Conservation (phyloP, 2,888 invertebrate genomes). For the Idaea aversata region DNA sequence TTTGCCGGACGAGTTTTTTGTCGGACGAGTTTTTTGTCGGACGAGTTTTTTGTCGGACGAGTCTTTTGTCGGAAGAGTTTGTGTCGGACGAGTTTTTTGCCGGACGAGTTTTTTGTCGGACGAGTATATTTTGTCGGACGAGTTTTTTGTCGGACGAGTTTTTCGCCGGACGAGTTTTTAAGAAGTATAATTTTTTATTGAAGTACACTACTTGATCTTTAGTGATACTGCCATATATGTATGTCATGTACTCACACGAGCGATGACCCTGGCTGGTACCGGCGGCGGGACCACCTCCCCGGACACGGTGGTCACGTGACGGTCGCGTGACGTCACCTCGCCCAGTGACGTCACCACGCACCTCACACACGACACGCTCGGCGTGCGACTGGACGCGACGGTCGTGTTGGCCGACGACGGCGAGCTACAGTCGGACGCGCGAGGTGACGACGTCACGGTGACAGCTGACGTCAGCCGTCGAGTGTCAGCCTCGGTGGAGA, state of each 20-base stretch:
- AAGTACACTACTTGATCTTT: too few relatives aligned
- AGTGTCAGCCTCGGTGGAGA: not conserved
- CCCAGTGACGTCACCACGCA: slow-evolving; percentile 8
- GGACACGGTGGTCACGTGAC: slow-evolving; percentile 14
- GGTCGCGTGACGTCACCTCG: slow-evolving; percentile 1
- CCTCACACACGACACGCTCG: slow-evolving; percentile 3
- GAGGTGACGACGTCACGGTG: not conserved
- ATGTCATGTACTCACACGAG: slow-evolving; percentile 35
- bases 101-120: too few relatives aligned
- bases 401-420: not conserved
- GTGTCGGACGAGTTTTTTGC: too few relatives aligned
- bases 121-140: too few relatives aligned
- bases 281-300: slow-evolving; percentile 38
- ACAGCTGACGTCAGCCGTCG: not conserved
- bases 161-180: too few relatives aligned
- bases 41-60: too few relatives aligned
- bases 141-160: too few relatives aligned
- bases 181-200: too few relatives aligned
- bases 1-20: too few relatives aligned
- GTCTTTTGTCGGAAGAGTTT: too few relatives aligned
- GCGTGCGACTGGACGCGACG: not conserved
- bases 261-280: slow-evolving; percentile 40
- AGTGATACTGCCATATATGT: not conserved
- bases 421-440: slow-evolving; percentile 6
- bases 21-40: too few relatives aligned